phyloP scores from a whole-genome alignment of 30 jellyfish, hydroid and myxozoan species.

The Pelagia noctiluca region DNA sequence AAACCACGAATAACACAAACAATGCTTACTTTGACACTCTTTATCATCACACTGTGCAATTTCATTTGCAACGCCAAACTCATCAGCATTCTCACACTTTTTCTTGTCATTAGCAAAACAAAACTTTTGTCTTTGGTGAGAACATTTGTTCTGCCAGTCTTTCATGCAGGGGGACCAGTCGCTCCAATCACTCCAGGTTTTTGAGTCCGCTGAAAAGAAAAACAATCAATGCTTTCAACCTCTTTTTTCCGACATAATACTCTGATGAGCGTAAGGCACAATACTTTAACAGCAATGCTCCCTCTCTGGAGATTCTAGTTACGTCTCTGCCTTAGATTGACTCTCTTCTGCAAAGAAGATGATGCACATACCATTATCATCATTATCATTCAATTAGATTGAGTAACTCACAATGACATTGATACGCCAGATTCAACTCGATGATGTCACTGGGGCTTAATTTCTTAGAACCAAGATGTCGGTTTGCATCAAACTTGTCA shows the following conservation, averaged over 20 bases:
- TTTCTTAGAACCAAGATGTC: slow-evolving; percentile 59
- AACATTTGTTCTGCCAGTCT: slow-evolving; percentile 52
- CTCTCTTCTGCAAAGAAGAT: too few relatives aligned
- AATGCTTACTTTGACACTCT: slow-evolving; percentile 58
- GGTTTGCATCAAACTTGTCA: slow-evolving; percentile 65
- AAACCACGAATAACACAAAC: neutral
- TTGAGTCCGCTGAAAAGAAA: slow-evolving; percentile 10
- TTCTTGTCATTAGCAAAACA: slow-evolving; percentile 57
- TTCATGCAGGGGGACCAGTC: slow-evolving; percentile 73
- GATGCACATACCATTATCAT: too few relatives aligned
- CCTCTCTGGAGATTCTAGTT: too few relatives aligned
- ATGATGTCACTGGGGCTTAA: slow-evolving; percentile 45
- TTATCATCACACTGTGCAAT: slow-evolving; percentile 38
- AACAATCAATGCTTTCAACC: neutral
- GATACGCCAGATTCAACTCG: slow-evolving; percentile 75
- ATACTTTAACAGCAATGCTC: too few relatives aligned
- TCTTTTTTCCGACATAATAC: too few relatives aligned
- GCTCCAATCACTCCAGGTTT: slow-evolving; percentile 80
- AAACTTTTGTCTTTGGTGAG: slow-evolving; percentile 70
- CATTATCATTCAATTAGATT: too few relatives aligned
- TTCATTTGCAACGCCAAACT: slow-evolving; percentile 68
- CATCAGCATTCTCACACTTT: slow-evolving; percentile 76
- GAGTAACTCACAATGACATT: slow-evolving; percentile 76
- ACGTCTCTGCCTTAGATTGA: too few relatives aligned
- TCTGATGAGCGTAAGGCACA: too few relatives aligned